Base-by-base conservation (phyloP, 1,140 invertebrate species). In the Thaumetopoea pityocampa region DNA sequence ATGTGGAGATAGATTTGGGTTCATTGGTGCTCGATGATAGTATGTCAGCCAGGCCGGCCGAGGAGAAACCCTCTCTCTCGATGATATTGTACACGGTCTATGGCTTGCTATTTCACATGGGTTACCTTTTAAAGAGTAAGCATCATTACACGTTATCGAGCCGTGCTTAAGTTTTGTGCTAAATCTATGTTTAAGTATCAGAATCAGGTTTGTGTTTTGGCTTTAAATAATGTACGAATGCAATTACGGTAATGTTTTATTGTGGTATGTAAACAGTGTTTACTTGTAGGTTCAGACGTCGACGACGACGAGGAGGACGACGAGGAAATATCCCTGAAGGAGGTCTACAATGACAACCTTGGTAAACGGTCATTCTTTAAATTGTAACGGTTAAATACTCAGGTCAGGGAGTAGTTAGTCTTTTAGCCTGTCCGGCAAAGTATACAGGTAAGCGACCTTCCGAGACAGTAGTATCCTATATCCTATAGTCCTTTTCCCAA, bases 291-390 rank as follows among this genome's bases (percentile, higher is more conserved):
- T 37, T 88, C 88, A 42, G 89, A 88, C 14, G 87, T 87, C 0
- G 87, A 89, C 24, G 88, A 89, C 30, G 88, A 89, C 0, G 76
- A 87, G 17, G 88, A 91, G 34, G 89, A 90, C 12, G 88, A 91
- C 47, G 87, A 90, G 35, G 89, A 90, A 57, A 84, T 93, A 43
- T 91, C 90, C 50, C 86, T 94, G 38, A 88, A 87, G 61, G 87
- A 90, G 50, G 88, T 94, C 28, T 92, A 94, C 76, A 91, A 92
- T 69, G 89, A 92, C 37, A 88, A 91, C 71, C 67, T 93, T 32
- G 91, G 90, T 79, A 89, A 82, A 26, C 32, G 17, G 1, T 10
- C 2, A 10, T 16, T 14, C 5, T 38, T 36, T n/a, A n/a, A 15
- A 24, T 27, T 23, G n/a, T 2, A 4, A 23, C n/a, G 7, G 8